Evolutionary conservation across 2,888 invertebrate species (phyloP).

Genomic region (Pycnomerus fuliginosus): DNA sequence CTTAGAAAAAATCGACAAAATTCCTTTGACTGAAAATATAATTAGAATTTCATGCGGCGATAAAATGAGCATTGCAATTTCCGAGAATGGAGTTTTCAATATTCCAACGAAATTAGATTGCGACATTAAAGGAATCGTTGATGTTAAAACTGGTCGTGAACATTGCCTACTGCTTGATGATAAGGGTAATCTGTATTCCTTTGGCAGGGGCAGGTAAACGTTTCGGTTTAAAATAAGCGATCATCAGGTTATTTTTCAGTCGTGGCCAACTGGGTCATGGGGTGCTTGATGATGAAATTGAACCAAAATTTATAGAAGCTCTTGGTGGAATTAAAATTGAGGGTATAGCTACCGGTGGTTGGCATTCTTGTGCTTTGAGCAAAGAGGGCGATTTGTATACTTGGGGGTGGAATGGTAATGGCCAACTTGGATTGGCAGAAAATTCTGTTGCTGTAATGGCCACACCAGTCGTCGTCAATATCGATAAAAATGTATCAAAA

Average conservation of each 20-base stretch:
- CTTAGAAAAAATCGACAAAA: no score
- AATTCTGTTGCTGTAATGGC: conserved; percentile 51
- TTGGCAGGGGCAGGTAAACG: conserved; percentile 79
- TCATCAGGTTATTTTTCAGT: conserved; percentile 53
- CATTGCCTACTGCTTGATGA: conserved; percentile 72
- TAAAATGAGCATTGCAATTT: conserved; percentile 38
- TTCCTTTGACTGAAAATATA: no score
- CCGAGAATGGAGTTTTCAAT: conserved; percentile 34
- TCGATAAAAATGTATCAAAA: conserved; percentile 50
- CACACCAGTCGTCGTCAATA: conserved; percentile 56
- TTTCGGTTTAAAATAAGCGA: background rate
- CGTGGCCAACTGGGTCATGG: conserved; percentile 86
- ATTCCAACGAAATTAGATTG: conserved; percentile 60
- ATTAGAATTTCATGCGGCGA: conserved; percentile 35
- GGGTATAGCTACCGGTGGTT: conserved; percentile 77
- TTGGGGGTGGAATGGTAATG: conserved; percentile 91
- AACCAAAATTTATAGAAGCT: conserved; percentile 68
- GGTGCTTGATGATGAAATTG: conserved; percentile 61
- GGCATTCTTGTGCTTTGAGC: conserved; percentile 82
- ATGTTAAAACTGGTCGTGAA: conserved; percentile 77
- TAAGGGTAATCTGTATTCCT: conserved; percentile 73
- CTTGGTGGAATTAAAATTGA: conserved; percentile 73
- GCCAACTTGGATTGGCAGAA: conserved; percentile 72
- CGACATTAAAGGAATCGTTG: conserved; percentile 58
- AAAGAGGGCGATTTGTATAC: conserved; percentile 79